Base-by-base conservation (phyloP, 1,140 invertebrate species). In the Saccostrea echinata region DNA sequence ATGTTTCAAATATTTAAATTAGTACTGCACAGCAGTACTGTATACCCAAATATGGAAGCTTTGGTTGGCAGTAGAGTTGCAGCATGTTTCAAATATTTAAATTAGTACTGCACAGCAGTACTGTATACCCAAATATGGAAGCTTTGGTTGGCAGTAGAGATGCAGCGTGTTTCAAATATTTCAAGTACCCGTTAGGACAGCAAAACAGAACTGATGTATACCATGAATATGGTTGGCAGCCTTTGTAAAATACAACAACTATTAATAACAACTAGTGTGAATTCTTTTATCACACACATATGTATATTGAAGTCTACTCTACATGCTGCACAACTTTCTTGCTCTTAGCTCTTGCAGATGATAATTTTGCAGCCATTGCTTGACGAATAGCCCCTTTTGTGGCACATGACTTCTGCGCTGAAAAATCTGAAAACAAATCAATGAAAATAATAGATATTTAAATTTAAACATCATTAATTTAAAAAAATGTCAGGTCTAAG, bases 41-140 rank as follows among this genome's bases (percentile, higher is more conserved):
- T 21, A 57, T 57, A 57, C 55, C 55, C 43, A 57, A 57, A 57
- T 57, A 57, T 57, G 55, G 55, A 57, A 16, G 21, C 55, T 16
- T 57, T 43, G 43, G 43, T 9, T 43, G 9, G 43, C 43, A 43
- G 43, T 43, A 43, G 55, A 21, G 13, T 57, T 57, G 55, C 55
- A 71, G 64, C 64, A 24, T 68, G 64, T 68, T 68, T 68, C 64
- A 68, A 68, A 68, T 68, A 68, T 68, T n/a, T 68, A 24, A 68
- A 68, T 68, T 68, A 68, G 64, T n/a, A 68, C 64, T 68, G 64
- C 64, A 57, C 21, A 57, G 55, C 55, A 57, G 55, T 57, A 57
- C 55, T 8, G 3, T 21, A 57, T 57, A 57, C 55, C 55, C 43
- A 57, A 57, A 57, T 57, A 57, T 57, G 55, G 55, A 57, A 43